These are phyloP conservation scores for Drosophila melanosoma DNA, from an alignment of 2,888 invertebrate genomes.

Conservation along the genomic window DNA sequence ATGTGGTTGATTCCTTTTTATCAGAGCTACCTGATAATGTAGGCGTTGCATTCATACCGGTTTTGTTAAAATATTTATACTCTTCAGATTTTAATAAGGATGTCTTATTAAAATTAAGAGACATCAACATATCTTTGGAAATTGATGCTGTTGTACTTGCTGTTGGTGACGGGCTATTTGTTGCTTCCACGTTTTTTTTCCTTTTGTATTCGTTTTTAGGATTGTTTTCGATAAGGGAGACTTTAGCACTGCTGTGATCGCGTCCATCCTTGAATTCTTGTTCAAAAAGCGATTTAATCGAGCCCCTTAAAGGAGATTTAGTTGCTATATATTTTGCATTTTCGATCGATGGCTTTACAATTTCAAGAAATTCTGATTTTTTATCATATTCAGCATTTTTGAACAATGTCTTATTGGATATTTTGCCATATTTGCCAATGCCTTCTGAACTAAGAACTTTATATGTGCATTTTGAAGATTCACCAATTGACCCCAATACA, in stretches of 20 bases:
- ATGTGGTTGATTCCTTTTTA: neutral
- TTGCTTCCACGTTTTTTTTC: too few species aligned
- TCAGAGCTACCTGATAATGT: neutral
- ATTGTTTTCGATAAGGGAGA: neutral
- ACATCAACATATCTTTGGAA: neutral
- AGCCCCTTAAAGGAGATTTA: neutral
- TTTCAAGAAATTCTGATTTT: neutral
- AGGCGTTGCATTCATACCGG: neutral
- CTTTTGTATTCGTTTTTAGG: neutral
- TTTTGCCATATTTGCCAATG: neutral
- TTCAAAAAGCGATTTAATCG: constrained; percentile 10
- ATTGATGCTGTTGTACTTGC: neutral
- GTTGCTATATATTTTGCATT: neutral
- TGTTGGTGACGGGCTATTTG: neutral
- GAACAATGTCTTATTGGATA: neutral
- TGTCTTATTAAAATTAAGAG: neutral
- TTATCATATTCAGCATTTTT: neutral
- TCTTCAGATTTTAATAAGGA: neutral
- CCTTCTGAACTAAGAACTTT: neutral
- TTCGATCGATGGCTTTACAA: neutral
- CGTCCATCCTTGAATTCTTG: neutral
- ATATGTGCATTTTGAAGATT: neutral
- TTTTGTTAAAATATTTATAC: neutral
- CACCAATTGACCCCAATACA: neutral
- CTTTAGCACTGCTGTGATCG: neutral